Evolutionary conservation across 2,797 vertebrate genomes (phyloP), one percentile per base, ranked within the genome.

Genomic region (Myripristis jacobus): DNA sequence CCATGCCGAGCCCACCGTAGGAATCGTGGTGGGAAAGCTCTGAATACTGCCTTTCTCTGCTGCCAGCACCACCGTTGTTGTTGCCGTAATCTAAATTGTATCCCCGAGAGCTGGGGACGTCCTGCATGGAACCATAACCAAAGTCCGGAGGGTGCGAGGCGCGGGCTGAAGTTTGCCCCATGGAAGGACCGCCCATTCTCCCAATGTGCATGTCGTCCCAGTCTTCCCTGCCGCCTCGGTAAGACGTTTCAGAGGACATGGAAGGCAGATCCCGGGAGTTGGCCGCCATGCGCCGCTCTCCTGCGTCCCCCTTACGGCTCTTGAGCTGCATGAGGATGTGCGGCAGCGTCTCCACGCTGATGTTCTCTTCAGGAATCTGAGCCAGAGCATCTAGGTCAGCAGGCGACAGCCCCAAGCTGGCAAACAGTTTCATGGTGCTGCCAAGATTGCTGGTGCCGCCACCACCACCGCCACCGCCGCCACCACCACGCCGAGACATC

Each of bases 371-470:
- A 0, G 94, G 94, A 70, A 95, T 89, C 41, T 95, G 87, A 1
- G 94, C 93, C 72, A 95, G 87, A 22, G 89, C 89, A 0, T 94
- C 93, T 74, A 95, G 89, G 87, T 95, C 94, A 1, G 92, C 89
- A 31, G 94, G 92, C 22, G 94, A 94, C 67, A 95, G 93, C 38
- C 94, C 94, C 73, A 95, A 87, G 87, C 94, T 94, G 79, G 90
- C 87, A 69, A 95, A 94, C 65, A 95, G 91, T 88, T 95, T 95
- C 93, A 94, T 93, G 19, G 93, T 94, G 90, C 88, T 94, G 86
- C 92, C 84, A 84, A 94, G 87, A 76, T 91, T 88, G 73, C 69
- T 79, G 2, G n/a, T n/a, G n/a, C n/a, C n/a, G n/a, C n/a, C n/a
- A n/a, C n/a, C n/a, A n/a, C n/a, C n/a, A n/a, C n/a, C n/a, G n/a